phyloP scores from a whole-genome alignment of 2,888 invertebrate species.

The Cataglyphis cursor region DNA sequence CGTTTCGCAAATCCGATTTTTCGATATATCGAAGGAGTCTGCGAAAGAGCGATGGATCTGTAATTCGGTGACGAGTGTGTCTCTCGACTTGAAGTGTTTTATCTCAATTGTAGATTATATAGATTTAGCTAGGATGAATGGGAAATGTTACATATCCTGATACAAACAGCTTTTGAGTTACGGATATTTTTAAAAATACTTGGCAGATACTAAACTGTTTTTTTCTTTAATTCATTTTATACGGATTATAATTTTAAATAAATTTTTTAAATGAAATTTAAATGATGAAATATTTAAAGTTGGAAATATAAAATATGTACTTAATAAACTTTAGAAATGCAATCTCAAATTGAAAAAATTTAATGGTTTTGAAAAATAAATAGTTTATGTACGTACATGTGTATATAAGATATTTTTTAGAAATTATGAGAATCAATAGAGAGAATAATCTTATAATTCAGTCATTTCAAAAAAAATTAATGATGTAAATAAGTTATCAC shows the following conservation, averaged over 20 bases:
- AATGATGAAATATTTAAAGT: not conserved
- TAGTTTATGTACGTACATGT: not conserved
- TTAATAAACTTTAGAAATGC: not conserved
- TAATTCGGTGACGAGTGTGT: not conserved
- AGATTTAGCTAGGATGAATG: not conserved
- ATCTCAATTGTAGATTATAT: not conserved
- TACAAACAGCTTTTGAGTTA: not conserved
- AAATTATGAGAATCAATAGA: not conserved
- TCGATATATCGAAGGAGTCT: constrained; percentile 48
- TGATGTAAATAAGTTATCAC: not conserved
- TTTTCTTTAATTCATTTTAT: not conserved
- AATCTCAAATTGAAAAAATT: constrained; percentile 4
- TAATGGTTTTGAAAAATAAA: not conserved
- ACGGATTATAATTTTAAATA: not conserved
- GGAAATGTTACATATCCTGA: not conserved
- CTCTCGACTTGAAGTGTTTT: not conserved
- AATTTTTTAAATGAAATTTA: not conserved
- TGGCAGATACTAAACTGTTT: not conserved
- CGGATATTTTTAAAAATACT: not conserved
- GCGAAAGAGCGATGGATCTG: constrained; percentile 20
- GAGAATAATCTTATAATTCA: not conserved
- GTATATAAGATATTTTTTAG: not conserved
- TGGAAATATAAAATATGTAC: not conserved
- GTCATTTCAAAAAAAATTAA: not conserved
- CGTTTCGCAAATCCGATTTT: constrained; percentile 66